These are phyloP conservation scores for Grantiella picta DNA, from an alignment of 2,113 vertebrate genomes.

Conservation along the genomic window DNA sequence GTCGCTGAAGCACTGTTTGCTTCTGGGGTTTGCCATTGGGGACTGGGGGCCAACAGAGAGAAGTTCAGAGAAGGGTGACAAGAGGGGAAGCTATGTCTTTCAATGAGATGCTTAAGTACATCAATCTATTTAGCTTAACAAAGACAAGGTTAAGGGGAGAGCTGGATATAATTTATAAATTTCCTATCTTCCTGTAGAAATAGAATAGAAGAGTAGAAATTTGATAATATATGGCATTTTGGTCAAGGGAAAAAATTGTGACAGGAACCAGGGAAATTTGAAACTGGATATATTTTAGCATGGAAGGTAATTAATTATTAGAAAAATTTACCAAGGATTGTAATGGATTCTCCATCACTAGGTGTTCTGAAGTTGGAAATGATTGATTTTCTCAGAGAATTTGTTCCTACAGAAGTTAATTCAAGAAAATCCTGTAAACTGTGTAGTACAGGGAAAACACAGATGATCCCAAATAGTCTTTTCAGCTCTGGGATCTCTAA, in stretches of 20 bases:
- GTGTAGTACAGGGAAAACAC: not conserved
- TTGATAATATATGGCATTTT: not conserved
- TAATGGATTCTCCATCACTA: not conserved
- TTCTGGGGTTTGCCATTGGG: not conserved
- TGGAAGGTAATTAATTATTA: slow-evolving; percentile 21
- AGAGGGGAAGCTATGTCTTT: not conserved
- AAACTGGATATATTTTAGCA: slow-evolving; percentile 1
- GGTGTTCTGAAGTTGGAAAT: not conserved
- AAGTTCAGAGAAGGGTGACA: not conserved
- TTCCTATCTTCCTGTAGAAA: not conserved
- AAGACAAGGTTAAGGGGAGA: not conserved
- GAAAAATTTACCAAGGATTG: not conserved
- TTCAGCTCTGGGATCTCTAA: not conserved
- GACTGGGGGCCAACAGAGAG: not conserved
- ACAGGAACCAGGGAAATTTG: slow-evolving; percentile 12
- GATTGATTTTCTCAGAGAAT: slow-evolving; percentile 17
- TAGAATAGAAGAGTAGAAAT: not conserved
- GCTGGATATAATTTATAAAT: not conserved
- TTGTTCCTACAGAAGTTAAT: not conserved
- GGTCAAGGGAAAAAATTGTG: not conserved
- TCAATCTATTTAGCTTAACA: not conserved
- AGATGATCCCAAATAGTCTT: not conserved
- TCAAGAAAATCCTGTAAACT: not conserved
- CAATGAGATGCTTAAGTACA: not conserved
- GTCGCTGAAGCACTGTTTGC: accelerated